Percentiles rank a stretch among this genome's conserved stretches.
phyloP scores from a whole-genome alignment of 2,113 vertebrate species.

The Pterocles gutturalis region DNA sequence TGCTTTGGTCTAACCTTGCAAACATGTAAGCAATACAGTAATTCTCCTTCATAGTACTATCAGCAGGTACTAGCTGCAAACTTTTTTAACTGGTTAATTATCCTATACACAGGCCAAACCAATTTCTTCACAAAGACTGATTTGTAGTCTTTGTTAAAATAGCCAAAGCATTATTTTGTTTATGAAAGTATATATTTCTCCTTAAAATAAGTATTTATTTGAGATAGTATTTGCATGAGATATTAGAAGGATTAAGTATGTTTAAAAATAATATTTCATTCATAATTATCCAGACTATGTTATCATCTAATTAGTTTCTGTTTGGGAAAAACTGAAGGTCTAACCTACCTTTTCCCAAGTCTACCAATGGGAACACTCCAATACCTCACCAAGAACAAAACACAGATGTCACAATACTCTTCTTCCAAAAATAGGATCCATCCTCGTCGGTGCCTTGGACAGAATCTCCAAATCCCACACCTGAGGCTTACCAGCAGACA shows the following conservation, averaged over 20 bases:
- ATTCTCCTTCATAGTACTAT: background rate
- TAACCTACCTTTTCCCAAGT: background rate
- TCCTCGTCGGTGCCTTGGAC: background rate
- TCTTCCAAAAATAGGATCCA: background rate
- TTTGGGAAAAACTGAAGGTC: background rate
- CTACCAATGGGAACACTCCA: background rate
- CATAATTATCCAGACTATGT: accelerated
- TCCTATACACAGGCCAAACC: background rate
- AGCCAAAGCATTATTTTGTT: background rate
- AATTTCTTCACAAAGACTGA: background rate
- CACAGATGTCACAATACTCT: background rate
- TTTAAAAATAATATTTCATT: background rate
- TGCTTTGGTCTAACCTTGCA: background rate
- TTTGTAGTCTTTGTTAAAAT: background rate
- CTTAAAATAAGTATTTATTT: background rate
- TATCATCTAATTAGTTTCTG: background rate
- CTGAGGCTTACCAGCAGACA: background rate
- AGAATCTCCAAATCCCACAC: background rate
- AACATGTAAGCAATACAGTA: background rate
- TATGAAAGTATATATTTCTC: background rate
- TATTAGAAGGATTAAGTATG: background rate
- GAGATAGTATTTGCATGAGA: background rate
- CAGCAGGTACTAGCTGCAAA: background rate
- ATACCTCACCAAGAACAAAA: background rate
- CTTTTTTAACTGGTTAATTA: background rate